Conservation (phyloP, 1,140 invertebrate species). For the Trissolcus basalis region DNA sequence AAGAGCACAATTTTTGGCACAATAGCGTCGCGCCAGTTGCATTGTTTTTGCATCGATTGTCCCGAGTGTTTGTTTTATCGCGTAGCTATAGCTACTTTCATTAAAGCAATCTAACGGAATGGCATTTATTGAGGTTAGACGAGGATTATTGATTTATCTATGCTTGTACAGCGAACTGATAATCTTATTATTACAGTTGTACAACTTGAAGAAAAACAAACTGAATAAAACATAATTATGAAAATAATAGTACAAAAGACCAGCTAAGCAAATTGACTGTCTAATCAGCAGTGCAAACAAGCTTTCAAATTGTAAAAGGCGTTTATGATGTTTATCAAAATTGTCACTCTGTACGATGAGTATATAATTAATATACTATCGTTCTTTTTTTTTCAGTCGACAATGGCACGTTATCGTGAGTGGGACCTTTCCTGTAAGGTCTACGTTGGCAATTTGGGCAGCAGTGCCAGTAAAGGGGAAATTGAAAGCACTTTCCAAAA, state of each 20-base stretch:
- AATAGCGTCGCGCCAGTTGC: background rate
- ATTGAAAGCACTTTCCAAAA: constrained; percentile 94
- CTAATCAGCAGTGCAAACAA: too few species aligned
- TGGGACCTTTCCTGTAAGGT: constrained; percentile 98
- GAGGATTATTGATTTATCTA: background rate
- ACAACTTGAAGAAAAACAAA: too few species aligned
- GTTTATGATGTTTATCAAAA: background rate
- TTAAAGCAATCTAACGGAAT: background rate
- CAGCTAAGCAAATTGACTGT: too few species aligned
- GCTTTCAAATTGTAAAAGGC: too few species aligned
- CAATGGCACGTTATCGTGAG: constrained; percentile 86
- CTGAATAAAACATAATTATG: too few species aligned
- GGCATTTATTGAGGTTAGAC: constrained; percentile 1
- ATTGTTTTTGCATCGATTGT: constrained; percentile 1
- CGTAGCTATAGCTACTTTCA: constrained; percentile 18
- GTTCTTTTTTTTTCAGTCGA: constrained; percentile 15
- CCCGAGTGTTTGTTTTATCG: constrained; percentile 4
- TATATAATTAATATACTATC: background rate
- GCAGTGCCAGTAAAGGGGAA: constrained; percentile 93
- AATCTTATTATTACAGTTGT: too few species aligned
- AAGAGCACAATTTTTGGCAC: background rate
- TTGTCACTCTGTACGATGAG: background rate
- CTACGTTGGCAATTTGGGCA: constrained; percentile 98
- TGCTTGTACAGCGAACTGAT: background rate
- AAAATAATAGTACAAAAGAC: too few species aligned